Percentiles rank a stretch among this genome's conserved stretches.
phyloP scores from a whole-genome alignment of 2,113 vertebrate genomes.

The Hypanus sabinus region DNA sequence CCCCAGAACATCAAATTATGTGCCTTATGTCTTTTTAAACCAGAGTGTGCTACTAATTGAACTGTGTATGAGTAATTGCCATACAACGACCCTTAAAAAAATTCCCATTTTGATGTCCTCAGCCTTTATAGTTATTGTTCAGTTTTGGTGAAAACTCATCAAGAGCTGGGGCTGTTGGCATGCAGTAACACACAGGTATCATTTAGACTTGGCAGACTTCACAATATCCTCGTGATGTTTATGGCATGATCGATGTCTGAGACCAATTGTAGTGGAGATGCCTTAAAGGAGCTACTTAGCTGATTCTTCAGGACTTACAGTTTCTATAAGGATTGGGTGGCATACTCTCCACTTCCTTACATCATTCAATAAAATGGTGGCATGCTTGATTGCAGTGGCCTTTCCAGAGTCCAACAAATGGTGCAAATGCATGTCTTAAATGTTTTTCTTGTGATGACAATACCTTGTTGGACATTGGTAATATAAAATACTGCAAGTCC shows the following conservation, averaged over 20 bases:
- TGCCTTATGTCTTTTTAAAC: background rate
- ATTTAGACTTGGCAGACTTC: background rate
- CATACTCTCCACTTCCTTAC: background rate
- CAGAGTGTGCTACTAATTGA: background rate
- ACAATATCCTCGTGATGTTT: too few relatives aligned
- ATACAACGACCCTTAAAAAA: background rate
- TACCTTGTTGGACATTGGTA: too few relatives aligned
- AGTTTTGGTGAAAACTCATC: background rate
- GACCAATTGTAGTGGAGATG: background rate
- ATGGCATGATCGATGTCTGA: background rate
- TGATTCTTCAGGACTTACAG: background rate
- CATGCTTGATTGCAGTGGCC: too few relatives aligned
- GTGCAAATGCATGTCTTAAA: too few relatives aligned
- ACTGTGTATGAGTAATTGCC: background rate
- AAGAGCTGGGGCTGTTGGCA: background rate
- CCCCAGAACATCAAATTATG: background rate
- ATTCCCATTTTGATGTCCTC: background rate
- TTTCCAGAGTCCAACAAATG: too few relatives aligned
- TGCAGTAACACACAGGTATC: background rate
- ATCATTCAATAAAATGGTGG: background rate
- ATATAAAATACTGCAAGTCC: too few relatives aligned
- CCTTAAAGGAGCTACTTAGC: background rate
- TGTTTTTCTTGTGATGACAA: too few relatives aligned
- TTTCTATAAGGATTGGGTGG: background rate
- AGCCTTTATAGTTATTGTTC: background rate